These are phyloP conservation scores for Catostylus mosaicus DNA, from an alignment of 30 jellyfish, hydroid and myxozoan species.

Conservation along the genomic window DNA sequence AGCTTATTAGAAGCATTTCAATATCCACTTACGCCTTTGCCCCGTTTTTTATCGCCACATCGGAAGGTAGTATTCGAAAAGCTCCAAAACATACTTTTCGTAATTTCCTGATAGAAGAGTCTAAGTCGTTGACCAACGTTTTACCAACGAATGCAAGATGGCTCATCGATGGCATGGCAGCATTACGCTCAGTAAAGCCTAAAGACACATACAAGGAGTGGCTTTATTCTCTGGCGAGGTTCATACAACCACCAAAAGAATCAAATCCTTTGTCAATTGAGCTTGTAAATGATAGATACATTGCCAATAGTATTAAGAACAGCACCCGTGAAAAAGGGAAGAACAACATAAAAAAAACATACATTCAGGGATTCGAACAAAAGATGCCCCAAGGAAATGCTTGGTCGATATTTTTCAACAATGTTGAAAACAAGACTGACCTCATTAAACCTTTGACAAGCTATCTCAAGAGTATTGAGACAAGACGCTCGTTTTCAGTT, in stretches of 20 bases:
- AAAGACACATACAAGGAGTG: slow-evolving; percentile 8
- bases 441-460: slow-evolving; percentile 1
- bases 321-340: background rate
- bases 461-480: background rate
- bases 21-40: slow-evolving; percentile 46
- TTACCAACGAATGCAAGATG: slow-evolving; percentile 24
- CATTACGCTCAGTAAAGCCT: slow-evolving; percentile 26
- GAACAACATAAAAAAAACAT: background rate
- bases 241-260: slow-evolving; percentile 35
- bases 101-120: background rate
- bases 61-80: slow-evolving; percentile 15
- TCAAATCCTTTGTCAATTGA: slow-evolving; percentile 5
- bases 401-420: background rate
- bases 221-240: background rate
- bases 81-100: slow-evolving; percentile 7
- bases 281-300: background rate
- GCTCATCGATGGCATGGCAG: slow-evolving; percentile 67
- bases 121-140: background rate
- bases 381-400: background rate
- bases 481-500: background rate
- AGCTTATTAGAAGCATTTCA: slow-evolving; percentile 34
- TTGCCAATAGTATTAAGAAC: slow-evolving; percentile 4
- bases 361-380: background rate
- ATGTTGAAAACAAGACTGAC: background rate
- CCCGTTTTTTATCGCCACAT: slow-evolving; percentile 9